phyloP scores from a whole-genome alignment of 2,797 vertebrate genomes.

The Arnoldichthys spilopterus region DNA sequence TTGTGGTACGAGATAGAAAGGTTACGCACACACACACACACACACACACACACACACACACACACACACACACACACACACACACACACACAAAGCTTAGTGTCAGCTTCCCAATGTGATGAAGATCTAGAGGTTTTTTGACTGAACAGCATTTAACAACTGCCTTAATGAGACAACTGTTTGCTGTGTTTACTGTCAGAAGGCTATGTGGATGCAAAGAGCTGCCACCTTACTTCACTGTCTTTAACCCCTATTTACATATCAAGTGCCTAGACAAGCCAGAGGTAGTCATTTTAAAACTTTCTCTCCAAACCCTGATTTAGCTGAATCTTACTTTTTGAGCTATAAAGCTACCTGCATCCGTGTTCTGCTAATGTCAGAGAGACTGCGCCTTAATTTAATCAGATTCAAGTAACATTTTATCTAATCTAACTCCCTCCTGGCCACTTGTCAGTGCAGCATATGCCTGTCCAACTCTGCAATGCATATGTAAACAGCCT shows the following conservation, averaged over 20 bases:
- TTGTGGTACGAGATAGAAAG: no score
- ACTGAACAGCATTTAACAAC: neutral
- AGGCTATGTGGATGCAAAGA: neutral
- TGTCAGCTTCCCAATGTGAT: neutral
- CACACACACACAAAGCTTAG: neutral
- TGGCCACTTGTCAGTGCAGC: constrained; percentile 40
- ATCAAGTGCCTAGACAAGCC: neutral
- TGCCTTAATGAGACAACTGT: neutral
- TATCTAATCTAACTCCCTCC: constrained; percentile 46
- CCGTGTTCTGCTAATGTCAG: neutral
- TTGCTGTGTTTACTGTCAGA: neutral
- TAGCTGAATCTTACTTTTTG: constrained; percentile 13
- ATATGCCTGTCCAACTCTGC: constrained; percentile 42
- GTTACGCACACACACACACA: no score
- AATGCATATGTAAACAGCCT: constrained; percentile 47
- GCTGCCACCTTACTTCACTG: neutral
- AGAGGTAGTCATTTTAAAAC: neutral
- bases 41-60: no score
- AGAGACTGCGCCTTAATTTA: constrained; percentile 41
- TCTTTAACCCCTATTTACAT: constrained; percentile 9
- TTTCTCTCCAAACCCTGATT: constrained; percentile 11
- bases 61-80: neutral
- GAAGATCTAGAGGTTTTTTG: neutral
- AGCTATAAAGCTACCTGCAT: constrained; percentile 39
- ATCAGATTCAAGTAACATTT: constrained; percentile 47